Percentiles rank a stretch among this genome's conserved stretches.
Evolutionary conservation across 2,797 vertebrate genomes (phyloP).

Genomic region (Calcarius lapponicus): DNA sequence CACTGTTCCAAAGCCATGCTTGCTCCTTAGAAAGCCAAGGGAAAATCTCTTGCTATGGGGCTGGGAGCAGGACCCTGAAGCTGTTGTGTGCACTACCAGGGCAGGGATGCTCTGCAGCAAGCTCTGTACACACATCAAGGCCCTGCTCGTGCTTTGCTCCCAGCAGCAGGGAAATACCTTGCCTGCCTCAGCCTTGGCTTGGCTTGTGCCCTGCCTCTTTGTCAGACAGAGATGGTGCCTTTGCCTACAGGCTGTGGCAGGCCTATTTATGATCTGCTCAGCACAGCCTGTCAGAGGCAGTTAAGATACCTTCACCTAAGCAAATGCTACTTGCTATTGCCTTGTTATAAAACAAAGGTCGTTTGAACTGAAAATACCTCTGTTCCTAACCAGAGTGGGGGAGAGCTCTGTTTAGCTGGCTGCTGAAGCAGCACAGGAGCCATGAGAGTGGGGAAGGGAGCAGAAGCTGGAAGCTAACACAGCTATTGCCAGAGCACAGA

Average conservation of each 20-base stretch:
- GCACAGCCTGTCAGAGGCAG: slow-evolving; percentile 23
- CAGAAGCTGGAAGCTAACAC: background rate
- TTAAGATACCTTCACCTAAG: slow-evolving; percentile 34
- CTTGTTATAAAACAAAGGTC: slow-evolving; percentile 40
- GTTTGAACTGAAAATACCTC: slow-evolving; percentile 17
- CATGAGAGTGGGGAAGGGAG: background rate
- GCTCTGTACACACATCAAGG: fast-evolving
- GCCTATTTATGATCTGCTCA: slow-evolving; percentile 21
- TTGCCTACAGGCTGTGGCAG: background rate
- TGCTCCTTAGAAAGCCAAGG: background rate
- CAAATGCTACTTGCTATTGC: background rate
- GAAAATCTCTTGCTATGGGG: background rate
- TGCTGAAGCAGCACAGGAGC: background rate
- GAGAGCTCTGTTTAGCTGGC: background rate
- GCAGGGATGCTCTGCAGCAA: background rate
- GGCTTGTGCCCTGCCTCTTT: background rate
- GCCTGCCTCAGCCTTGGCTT: background rate
- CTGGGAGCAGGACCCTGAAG: background rate
- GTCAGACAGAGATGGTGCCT: background rate
- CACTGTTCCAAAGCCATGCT: background rate
- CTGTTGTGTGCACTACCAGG: background rate
- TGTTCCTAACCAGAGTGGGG: background rate
- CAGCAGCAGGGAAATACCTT: background rate
- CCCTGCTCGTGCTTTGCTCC: background rate
- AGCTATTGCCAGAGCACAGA: background rate